Evolutionary conservation across 2,797 vertebrate species (phyloP).

Genomic region (Pantherophis alleghaniensis): DNA sequence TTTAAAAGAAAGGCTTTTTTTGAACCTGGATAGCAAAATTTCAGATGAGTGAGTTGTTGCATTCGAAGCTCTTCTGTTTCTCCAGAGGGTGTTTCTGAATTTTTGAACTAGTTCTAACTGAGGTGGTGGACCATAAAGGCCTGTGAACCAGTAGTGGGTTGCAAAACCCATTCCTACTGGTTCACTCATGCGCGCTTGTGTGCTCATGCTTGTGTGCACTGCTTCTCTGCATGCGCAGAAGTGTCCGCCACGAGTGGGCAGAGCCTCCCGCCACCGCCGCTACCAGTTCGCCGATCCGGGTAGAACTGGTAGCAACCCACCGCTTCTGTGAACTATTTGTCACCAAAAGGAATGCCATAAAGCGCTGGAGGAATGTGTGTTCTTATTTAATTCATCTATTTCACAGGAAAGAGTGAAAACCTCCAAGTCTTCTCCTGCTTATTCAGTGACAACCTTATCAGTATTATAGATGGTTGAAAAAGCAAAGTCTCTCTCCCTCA

Average conservation of each 20-base stretch:
- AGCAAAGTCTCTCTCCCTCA: neutral
- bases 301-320: too few species aligned
- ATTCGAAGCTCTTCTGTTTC: neutral
- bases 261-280: too few species aligned
- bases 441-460: neutral
- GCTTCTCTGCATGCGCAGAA: too few species aligned
- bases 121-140: neutral
- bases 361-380: neutral
- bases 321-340: neutral
- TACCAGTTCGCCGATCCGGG: too few species aligned
- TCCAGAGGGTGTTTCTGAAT: neutral
- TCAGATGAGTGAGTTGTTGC: neutral
- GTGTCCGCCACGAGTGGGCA: too few species aligned
- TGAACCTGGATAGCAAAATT: neutral
- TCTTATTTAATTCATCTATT: neutral
- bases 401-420: neutral
- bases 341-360: neutral
- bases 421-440: neutral
- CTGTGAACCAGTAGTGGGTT: neutral
- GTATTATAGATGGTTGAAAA: neutral
- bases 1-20: neutral
- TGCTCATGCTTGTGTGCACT: too few species aligned
- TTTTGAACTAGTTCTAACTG: neutral
- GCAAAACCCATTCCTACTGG: too few species aligned
- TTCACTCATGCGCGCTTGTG: too few species aligned